phyloP scores from a whole-genome alignment of 1,140 invertebrate genomes.

The Aporrectodea caliginosa region DNA sequence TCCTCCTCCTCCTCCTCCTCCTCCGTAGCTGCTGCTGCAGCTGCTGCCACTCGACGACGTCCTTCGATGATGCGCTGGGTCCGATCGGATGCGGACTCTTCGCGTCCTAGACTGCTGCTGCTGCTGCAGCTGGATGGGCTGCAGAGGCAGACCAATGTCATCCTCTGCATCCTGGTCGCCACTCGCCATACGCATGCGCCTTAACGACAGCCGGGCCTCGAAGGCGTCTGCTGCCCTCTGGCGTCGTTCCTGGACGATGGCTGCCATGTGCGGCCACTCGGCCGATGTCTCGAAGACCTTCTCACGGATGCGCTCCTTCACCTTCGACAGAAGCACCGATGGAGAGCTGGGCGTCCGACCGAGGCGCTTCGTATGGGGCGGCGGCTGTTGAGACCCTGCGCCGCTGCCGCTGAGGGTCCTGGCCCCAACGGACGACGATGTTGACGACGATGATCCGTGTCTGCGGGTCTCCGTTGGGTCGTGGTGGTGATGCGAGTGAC shows the following conservation, averaged over 20 bases:
- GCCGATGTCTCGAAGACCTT: constrained; percentile 19
- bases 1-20: neutral
- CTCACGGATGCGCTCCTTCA: constrained; percentile 14
- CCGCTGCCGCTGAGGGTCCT: neutral
- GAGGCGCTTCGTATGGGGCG: neutral
- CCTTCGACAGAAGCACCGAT: constrained; percentile 14
- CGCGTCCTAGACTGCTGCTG: neutral
- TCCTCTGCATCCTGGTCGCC: neutral
- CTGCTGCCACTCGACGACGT: neutral
- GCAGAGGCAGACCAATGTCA: neutral
- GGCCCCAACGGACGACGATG: neutral
- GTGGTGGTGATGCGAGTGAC: neutral
- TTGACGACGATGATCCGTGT: neutral
- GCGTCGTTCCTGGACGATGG: constrained; percentile 20
- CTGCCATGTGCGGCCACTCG: constrained; percentile 20
- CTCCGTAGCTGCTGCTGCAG: constrained; percentile 9
- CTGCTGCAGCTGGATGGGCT: constrained; percentile 5
- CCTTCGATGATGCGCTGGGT: constrained; percentile 11
- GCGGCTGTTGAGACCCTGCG: too few relatives aligned
- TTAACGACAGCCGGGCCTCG: constrained; percentile 5
- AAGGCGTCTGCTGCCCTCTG: constrained; percentile 22
- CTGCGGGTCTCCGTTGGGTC: constrained; percentile 4
- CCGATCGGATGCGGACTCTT: constrained; percentile 6
- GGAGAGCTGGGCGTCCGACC: constrained; percentile 17
- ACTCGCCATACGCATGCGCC: neutral